phyloP scores from a whole-genome alignment of 2,888 invertebrate species.

The Troilus luridus region DNA sequence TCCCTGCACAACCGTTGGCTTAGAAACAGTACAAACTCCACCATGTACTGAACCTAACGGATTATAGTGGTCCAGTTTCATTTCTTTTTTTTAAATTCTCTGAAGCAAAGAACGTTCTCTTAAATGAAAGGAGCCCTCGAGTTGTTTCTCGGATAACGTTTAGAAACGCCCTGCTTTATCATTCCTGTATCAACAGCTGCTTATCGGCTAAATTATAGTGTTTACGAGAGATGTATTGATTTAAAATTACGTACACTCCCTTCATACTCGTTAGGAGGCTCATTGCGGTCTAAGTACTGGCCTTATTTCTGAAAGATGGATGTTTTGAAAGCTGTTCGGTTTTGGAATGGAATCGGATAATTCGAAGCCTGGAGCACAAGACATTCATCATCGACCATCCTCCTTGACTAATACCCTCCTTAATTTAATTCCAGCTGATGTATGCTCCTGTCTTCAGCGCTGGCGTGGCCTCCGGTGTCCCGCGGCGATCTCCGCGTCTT shows the following conservation, averaged over 20 bases:
- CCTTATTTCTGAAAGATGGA: background rate
- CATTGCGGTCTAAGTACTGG: background rate
- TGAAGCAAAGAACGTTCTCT: too few species aligned
- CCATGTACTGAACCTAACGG: too few species aligned
- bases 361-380: background rate
- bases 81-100: too few species aligned
- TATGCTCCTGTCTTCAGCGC: slow-evolving; percentile 1
- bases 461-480: background rate
- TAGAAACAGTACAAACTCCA: too few species aligned
- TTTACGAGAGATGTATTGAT: background rate
- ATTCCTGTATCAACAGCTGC: too few species aligned
- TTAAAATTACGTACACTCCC: background rate
- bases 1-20: too few species aligned
- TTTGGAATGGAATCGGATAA: background rate
- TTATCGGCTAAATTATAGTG: background rate
- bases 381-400: background rate
- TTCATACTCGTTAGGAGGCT: background rate
- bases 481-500: slow-evolving; percentile 7
- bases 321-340: background rate
- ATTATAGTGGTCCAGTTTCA: too few species aligned
- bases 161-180: too few species aligned
- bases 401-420: background rate
- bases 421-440: slow-evolving; percentile 36
- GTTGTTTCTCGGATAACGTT: too few species aligned
- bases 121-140: too few species aligned